phyloP scores from a whole-genome alignment of 2,797 vertebrate genomes.

The Sebastolobus alascanus region DNA sequence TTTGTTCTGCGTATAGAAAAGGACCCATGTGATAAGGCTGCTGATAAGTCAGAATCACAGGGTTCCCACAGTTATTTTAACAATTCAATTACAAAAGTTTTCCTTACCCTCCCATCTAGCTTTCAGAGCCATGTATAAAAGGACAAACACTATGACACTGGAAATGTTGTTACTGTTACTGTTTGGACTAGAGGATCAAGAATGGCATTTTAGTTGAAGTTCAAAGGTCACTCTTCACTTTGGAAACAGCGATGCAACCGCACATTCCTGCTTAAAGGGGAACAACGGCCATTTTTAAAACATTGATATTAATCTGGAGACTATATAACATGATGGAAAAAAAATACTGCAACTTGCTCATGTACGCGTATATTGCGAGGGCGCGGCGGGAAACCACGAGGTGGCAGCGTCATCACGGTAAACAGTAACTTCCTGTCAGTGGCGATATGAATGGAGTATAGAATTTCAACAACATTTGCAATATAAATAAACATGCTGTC shows the following conservation, averaged over 20 bases:
- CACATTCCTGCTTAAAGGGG: too few relatives aligned
- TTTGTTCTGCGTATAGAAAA: constrained; percentile 67
- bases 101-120: constrained; percentile 1
- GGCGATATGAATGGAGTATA: fast-evolving
- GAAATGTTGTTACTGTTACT: not conserved
- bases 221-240: not conserved
- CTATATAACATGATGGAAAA: too few relatives aligned
- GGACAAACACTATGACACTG: constrained; percentile 12
- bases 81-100: constrained; percentile 61
- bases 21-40: constrained; percentile 63
- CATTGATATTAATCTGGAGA: too few relatives aligned
- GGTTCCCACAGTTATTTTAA: constrained; percentile 70
- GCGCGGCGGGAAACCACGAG: too few relatives aligned
- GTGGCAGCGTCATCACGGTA: too few relatives aligned
- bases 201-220: not conserved
- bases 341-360: too few relatives aligned
- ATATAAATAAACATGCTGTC: too few relatives aligned
- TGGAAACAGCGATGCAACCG: not conserved
- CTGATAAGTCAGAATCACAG: constrained; percentile 66
- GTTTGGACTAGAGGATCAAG: not conserved
- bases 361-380: too few relatives aligned
- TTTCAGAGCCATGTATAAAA: not conserved
- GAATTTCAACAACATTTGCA: too few relatives aligned
- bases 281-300: not conserved
- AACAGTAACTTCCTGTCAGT: too few relatives aligned